Percentiles rank a stretch among this genome's conserved stretches.
Conservation (phyloP, 2,888 invertebrate species). For the Synergus laeviventris region DNA sequence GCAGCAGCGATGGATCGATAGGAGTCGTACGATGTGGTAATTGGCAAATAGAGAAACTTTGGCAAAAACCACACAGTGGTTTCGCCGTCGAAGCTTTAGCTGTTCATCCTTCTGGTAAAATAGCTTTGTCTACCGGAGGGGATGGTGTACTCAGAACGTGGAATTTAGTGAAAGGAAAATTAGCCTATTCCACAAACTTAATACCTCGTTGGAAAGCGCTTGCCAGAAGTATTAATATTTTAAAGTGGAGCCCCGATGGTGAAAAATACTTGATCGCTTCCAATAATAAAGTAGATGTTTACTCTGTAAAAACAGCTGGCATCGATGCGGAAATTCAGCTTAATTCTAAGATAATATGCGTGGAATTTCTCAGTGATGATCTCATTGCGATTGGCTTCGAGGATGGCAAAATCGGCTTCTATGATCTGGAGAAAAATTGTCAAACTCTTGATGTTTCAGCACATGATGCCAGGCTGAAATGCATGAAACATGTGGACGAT, state of each 20-base stretch:
- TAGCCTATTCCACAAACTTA: constrained; percentile 93
- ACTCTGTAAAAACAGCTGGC: constrained; percentile 87
- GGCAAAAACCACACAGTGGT: constrained; percentile 90
- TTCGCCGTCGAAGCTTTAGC: constrained; percentile 85
- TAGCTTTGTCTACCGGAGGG: constrained; percentile 90
- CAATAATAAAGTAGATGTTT: constrained; percentile 86
- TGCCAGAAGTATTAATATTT: constrained; percentile 67
- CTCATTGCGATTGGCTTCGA: constrained; percentile 85
- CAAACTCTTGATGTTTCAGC: constrained; percentile 75
- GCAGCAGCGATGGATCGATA: constrained; percentile 90
- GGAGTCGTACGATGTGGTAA: constrained; percentile 88
- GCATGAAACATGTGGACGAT: constrained; percentile 79
- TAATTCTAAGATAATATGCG: constrained; percentile 83
- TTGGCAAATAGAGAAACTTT: constrained; percentile 91
- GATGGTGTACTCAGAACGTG: constrained; percentile 92
- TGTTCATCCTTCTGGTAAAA: constrained; percentile 92
- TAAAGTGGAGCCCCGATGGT: constrained; percentile 86
- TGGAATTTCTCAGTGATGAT: constrained; percentile 83
- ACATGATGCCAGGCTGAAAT: constrained; percentile 84
- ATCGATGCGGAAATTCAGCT: constrained; percentile 83
- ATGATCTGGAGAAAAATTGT: constrained; percentile 78
- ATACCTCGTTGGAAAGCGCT: constrained; percentile 74
- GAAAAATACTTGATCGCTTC: constrained; percentile 86
- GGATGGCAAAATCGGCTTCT: constrained; percentile 82
- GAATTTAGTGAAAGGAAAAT: constrained; percentile 95